phyloP scores from a whole-genome alignment of 1,140 invertebrate genomes.

The Lucilia sericata region DNA sequence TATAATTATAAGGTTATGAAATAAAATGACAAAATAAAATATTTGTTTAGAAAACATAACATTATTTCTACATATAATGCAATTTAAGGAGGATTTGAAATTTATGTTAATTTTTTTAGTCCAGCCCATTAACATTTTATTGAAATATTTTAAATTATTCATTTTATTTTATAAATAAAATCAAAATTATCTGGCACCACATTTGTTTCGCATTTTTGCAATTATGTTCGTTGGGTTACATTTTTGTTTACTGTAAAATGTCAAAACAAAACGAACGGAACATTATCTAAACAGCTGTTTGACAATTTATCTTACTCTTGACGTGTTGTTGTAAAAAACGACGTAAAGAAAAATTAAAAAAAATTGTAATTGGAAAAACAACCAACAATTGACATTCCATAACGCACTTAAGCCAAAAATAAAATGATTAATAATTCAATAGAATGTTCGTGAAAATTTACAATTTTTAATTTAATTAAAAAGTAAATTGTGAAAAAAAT shows the following conservation, averaged over 20 bases:
- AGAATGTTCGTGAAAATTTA: constrained; percentile 35
- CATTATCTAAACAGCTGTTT: not conserved
- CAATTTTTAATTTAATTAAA: not conserved
- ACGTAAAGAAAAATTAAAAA: not conserved
- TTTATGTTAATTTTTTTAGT: too few relatives aligned
- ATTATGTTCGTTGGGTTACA: not conserved
- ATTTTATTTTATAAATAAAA: not conserved
- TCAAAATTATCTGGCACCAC: not conserved
- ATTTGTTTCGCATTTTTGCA: too few relatives aligned
- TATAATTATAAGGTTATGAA: too few relatives aligned
- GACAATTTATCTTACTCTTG: not conserved
- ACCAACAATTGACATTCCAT: constrained; percentile 17
- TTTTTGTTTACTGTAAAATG: not conserved
- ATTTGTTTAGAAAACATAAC: too few relatives aligned
- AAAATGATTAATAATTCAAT: constrained; percentile 32
- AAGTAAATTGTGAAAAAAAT: not conserved
- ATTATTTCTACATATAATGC: too few relatives aligned
- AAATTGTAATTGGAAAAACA: constrained; percentile 15
- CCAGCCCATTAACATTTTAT: too few relatives aligned
- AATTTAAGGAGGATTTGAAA: too few relatives aligned
- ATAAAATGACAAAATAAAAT: too few relatives aligned
- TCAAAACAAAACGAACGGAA: not conserved
- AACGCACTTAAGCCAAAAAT: constrained; percentile 18
- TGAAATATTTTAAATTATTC: too few relatives aligned
- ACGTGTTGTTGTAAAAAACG: constrained; percentile 18